Conservation (phyloP, 2,797 vertebrate species). For the Pristis pectinata region DNA sequence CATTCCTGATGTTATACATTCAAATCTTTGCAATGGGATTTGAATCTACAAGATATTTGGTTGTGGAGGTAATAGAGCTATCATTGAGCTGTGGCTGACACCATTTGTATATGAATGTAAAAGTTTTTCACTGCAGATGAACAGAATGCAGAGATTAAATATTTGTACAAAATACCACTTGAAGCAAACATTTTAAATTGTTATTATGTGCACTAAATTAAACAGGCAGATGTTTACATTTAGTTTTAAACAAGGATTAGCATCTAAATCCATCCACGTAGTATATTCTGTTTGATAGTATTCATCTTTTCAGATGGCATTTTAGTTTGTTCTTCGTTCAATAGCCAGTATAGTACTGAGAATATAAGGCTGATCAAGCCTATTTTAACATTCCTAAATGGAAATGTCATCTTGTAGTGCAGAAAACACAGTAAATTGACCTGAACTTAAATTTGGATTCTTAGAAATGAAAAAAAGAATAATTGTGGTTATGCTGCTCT, state of each 20-base stretch:
- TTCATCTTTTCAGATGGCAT: neutral
- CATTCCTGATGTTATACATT: neutral
- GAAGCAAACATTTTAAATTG: neutral
- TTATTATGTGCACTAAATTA: neutral
- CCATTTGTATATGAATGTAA: neutral
- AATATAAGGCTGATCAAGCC: neutral
- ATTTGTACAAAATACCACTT: neutral
- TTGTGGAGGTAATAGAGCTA: neutral
- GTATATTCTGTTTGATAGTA: neutral
- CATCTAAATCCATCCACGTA: neutral
- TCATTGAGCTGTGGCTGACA: neutral
- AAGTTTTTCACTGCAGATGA: neutral
- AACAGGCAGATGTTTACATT: neutral
- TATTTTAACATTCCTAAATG: neutral
- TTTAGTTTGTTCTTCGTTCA: neutral
- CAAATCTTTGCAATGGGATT: neutral
- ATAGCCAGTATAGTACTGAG: neutral
- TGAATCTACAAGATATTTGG: neutral
- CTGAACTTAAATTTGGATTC: neutral
- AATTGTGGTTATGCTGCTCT: neutral
- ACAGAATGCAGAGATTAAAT: neutral
- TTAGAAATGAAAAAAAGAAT: neutral
- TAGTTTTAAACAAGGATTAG: neutral
- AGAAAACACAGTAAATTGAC: neutral
- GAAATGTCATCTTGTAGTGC: neutral